Conservation (phyloP, 2,113 vertebrate species). For the Argyrosomus japonicus region DNA sequence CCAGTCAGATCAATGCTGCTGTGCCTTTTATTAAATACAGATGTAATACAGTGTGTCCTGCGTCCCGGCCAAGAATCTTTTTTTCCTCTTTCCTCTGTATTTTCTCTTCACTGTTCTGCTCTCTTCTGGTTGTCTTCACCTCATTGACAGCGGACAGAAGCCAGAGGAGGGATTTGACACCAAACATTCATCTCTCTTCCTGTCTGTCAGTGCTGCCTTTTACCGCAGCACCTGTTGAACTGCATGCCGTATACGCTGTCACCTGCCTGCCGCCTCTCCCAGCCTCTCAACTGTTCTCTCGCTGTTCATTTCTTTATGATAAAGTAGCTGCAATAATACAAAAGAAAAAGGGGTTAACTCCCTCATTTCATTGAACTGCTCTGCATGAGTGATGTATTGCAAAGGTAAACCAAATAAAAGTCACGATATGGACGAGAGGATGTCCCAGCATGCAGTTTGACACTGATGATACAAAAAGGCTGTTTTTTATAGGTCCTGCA, state of each 20-base stretch:
- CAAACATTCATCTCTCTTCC: slow-evolving; percentile 48
- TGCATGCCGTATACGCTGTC: neutral
- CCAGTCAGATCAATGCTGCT: slow-evolving; percentile 55
- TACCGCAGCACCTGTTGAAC: slow-evolving; percentile 47
- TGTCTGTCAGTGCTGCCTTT: slow-evolving; percentile 40
- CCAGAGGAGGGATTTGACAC: slow-evolving; percentile 59
- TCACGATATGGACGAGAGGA: too few species aligned
- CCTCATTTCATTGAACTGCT: too few species aligned
- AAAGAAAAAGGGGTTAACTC: too few species aligned
- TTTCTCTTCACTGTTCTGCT: slow-evolving; percentile 20
- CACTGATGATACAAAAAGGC: too few species aligned
- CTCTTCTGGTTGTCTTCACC: slow-evolving; percentile 62
- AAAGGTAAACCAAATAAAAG: too few species aligned
- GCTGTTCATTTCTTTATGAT: neutral
- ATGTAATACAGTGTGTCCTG: slow-evolving; percentile 49
- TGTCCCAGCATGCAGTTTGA: too few species aligned
- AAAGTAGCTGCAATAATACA: too few species aligned
- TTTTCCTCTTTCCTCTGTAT: neutral
- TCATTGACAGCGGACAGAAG: slow-evolving; percentile 60
- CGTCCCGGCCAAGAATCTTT: slow-evolving; percentile 17
- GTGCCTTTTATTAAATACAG: slow-evolving; percentile 68
- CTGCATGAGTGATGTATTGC: too few species aligned
- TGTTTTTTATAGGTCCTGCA: too few species aligned
- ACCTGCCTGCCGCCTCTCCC: slow-evolving; percentile 10
- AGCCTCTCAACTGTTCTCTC: neutral